A percentile compares a stretch with the other conserved stretches of the same genome.
Evolutionary conservation across 2,888 invertebrate genomes (phyloP).

Genomic region (Scaptomyza reducta): DNA sequence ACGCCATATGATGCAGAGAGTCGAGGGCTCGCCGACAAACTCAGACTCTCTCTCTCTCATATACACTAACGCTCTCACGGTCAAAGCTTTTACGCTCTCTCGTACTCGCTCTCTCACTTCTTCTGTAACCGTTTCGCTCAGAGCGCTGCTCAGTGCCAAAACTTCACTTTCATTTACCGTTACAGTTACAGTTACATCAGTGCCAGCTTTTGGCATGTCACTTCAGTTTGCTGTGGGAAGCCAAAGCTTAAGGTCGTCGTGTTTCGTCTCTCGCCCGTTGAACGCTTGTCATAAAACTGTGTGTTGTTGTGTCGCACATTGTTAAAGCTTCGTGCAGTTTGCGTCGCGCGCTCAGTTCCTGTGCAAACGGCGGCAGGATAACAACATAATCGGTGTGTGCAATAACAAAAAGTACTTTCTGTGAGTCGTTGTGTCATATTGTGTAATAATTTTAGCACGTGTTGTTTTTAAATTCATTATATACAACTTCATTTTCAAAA

Average conservation of each 20-base stretch:
- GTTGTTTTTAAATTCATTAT: conserved; percentile 18
- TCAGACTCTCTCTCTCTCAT: background rate
- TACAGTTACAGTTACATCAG: conserved; percentile 23
- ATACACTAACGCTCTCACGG: background rate
- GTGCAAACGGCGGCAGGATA: conserved; percentile 54
- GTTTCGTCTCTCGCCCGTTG: conserved; percentile 10
- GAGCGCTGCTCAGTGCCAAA: conserved; percentile 1
- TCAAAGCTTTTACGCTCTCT: conserved; percentile 58
- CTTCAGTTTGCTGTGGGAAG: conserved; percentile 66
- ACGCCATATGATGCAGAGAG: conserved; percentile 56
- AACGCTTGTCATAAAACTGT: conserved; percentile 14
- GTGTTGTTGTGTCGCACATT: conserved; percentile 20
- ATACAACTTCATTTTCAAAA: background rate
- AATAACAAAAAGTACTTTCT: conserved; percentile 7
- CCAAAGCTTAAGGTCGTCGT: conserved; percentile 62
- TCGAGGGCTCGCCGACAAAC: background rate
- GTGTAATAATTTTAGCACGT: conserved; percentile 54
- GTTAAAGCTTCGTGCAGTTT: conserved; percentile 38
- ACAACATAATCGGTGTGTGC: conserved; percentile 20
- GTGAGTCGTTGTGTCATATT: conserved; percentile 43
- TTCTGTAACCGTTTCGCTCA: conserved; percentile 69
- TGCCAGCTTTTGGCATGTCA: conserved; percentile 39
- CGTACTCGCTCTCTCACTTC: background rate
- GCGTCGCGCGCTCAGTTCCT: conserved; percentile 57
- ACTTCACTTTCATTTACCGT: conserved; percentile 70